Conservation (phyloP, 2,888 invertebrate species). For the Volucella inanis region DNA sequence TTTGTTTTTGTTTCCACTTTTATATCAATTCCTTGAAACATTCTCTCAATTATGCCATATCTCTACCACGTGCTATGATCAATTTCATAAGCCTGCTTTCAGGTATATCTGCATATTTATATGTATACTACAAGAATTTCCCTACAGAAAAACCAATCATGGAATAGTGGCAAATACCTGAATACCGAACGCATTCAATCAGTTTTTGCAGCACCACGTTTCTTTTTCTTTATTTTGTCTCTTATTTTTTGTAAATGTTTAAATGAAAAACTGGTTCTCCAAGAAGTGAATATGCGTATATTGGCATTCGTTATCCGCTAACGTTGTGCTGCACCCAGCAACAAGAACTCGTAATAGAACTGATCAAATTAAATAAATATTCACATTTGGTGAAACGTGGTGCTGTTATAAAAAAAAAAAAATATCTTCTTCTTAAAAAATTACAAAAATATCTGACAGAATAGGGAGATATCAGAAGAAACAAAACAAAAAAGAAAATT, state of each 20-base stretch:
- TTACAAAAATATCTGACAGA: conserved; percentile 1
- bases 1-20: conserved; percentile 41
- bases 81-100: conserved; percentile 50
- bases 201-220: conserved; percentile 17
- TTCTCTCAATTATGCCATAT: conserved; percentile 61
- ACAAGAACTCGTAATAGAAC: conserved; percentile 69
- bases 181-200: conserved; percentile 67
- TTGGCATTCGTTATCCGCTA: conserved; percentile 71
- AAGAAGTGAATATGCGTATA: conserved; percentile 63
- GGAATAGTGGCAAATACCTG: conserved; percentile 46
- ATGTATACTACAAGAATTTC: conserved; percentile 47
- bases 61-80: conserved; percentile 63
- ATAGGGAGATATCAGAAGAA: neutral
- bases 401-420: conserved; percentile 28
- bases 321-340: conserved; percentile 65
- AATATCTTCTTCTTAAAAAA: neutral
- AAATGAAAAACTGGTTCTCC: conserved; percentile 61
- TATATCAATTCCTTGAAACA: neutral
- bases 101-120: conserved; percentile 20
- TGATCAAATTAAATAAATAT: conserved; percentile 69
- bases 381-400: conserved; percentile 70
- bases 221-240: neutral
- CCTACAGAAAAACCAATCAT: conserved; percentile 30
- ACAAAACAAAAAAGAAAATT: conserved; percentile 16
- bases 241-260: neutral